Percentiles rank a stretch among this genome's conserved stretches.
phyloP scores from a whole-genome alignment of 2,888 invertebrate species.

The Abscondita cerata region DNA sequence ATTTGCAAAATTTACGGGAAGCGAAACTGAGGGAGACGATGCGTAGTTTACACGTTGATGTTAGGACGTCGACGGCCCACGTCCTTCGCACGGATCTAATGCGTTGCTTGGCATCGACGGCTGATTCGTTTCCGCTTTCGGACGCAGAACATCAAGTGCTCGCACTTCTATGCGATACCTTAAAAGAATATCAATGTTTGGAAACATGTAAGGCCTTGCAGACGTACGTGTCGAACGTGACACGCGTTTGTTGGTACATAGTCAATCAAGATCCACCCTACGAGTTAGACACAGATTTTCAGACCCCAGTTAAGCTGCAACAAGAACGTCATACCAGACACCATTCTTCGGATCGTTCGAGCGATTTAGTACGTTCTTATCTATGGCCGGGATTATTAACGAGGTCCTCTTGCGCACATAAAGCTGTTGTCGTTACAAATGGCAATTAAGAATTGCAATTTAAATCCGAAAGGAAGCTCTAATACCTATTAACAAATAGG shows the following conservation, averaged over 20 bases:
- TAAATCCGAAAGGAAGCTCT: not conserved
- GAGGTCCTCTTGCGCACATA: conserved; percentile 78
- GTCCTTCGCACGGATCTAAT: conserved; percentile 35
- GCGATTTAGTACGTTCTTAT: conserved; percentile 79
- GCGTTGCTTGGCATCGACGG: conserved; percentile 66
- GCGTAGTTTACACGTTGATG: conserved; percentile 57
- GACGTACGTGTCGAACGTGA: conserved; percentile 81
- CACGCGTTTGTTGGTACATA: conserved; percentile 87
- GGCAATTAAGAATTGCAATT: conserved; percentile 14
- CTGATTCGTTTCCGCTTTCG: conserved; percentile 73
- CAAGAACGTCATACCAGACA: conserved; percentile 82
- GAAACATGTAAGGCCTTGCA: conserved; percentile 78
- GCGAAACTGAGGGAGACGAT: conserved; percentile 77
- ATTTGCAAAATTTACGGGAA: conserved; percentile 74
- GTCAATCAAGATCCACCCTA: conserved; percentile 75
- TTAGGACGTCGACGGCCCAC: conserved; percentile 58
- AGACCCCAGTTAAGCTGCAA: conserved; percentile 66
- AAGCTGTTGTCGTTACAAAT: conserved; percentile 82
- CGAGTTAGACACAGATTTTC: conserved; percentile 73
- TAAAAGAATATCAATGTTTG: conserved; percentile 93
- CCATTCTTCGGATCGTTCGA: conserved; percentile 76
- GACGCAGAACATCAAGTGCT: conserved; percentile 73
- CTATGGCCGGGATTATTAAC: conserved; percentile 88
- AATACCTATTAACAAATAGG: not conserved
- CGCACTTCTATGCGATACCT: conserved; percentile 74